These are phyloP conservation scores for Acronicta psi DNA, from an alignment of 2,888 invertebrate genomes.

Conservation along the genomic window DNA sequence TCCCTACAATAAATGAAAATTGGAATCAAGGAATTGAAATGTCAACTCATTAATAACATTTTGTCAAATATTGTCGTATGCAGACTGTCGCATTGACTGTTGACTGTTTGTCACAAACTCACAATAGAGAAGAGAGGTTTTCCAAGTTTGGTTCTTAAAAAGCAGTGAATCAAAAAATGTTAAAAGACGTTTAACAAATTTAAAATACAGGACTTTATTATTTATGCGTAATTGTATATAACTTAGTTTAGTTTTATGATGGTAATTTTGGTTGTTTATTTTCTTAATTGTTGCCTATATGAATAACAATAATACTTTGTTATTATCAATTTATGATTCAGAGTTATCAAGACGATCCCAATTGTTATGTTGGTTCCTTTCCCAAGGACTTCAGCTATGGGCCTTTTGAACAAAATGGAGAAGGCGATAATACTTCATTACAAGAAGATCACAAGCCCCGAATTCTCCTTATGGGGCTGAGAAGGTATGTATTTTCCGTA, in stretches of 20 bases:
- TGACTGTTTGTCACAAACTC: too few relatives aligned
- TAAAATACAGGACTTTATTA: conserved; percentile 14
- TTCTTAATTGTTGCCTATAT: background rate
- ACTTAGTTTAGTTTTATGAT: conserved; percentile 35
- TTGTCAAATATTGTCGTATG: too few relatives aligned
- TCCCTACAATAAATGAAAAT: too few relatives aligned
- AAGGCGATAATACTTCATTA: conserved; percentile 89
- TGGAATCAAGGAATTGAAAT: too few relatives aligned
- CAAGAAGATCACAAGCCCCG: conserved; percentile 96
- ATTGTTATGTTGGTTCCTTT: conserved; percentile 91
- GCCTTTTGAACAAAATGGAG: conserved; percentile 94
- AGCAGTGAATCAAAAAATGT: conserved; percentile 50
- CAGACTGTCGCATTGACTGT: too few relatives aligned
- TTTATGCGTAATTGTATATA: conserved; percentile 35
- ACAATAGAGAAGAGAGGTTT: too few relatives aligned
- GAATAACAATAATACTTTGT: conserved; percentile 30
- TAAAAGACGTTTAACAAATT: conserved; percentile 27
- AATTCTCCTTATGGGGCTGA: conserved; percentile 97
- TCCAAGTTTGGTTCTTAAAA: conserved; percentile 45
- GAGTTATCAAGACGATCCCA: conserved; percentile 85
- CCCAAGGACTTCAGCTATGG: conserved; percentile 98
- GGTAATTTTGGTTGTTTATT: conserved; percentile 39
- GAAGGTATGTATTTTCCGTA: conserved; percentile 89
- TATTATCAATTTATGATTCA: conserved; percentile 62
- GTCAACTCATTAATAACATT: too few relatives aligned